Evolutionary conservation across 2,888 invertebrate species (phyloP), one percentile per base, ranked within the genome.

Genomic region (Hermodice carunculata): DNA sequence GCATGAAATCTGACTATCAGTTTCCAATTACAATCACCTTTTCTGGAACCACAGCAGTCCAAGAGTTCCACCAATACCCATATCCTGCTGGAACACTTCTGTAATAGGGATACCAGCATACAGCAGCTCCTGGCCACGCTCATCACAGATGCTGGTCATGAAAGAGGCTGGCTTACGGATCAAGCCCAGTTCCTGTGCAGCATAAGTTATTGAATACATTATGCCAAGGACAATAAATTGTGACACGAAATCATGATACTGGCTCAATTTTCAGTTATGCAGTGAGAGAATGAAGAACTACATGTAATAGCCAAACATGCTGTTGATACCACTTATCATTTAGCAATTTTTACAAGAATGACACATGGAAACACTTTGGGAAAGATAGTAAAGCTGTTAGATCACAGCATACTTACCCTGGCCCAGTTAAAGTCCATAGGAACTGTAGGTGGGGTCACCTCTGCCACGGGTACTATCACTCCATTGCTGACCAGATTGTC

Each of bases 381-480:
- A n/a, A n/a, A n/a, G n/a, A n/a, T n/a, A n/a, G n/a, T n/a, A n/a
- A 46, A 46, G 14, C 19, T 14, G 11, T 8, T 14, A 11, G 14
- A 46, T 46, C 19, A 46, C n/a, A n/a, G n/a, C n/a, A n/a, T n/a
- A 70, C 84, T 74, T 74, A 88, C 88, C 86, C 95, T 91, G 0
- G 98, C 98, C 98, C 98, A 99, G 70, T 93, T 94, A 86, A 95
- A 99, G 87, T 99, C 98, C 98, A 99, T 98, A 8, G 98, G 98
- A n/a, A 99, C 98, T 22, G 98, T 98, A 1, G 99, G 99, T 37
- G 99, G 99, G 11, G 98, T 96, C 56, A 94, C 91, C 86, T 99
- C 98, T 46, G 94, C 92, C 76, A 92, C 91, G 0, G 95, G 95
- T 8, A 93, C 91, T 77, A 99, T 93, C 59, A 90, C 90, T 42